Evolutionary conservation across 2,888 invertebrate species (phyloP).

Genomic region (Pristionchus fissidentatus): DNA sequence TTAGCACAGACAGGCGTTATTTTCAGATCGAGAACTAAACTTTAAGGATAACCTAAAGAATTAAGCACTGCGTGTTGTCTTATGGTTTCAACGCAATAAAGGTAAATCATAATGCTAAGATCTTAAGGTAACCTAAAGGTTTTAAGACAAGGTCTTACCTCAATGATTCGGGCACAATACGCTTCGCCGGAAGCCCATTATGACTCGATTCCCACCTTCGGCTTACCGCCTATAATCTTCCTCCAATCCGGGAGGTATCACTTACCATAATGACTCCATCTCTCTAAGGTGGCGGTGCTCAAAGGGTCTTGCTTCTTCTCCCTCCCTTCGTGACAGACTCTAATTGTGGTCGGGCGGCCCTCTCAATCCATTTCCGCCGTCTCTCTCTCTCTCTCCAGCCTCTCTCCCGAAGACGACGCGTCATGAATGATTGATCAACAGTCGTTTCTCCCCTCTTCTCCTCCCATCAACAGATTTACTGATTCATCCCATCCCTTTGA

Average conservation of each 20-base stretch:
- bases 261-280: background rate
- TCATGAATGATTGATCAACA: conserved; percentile 10
- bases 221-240: background rate
- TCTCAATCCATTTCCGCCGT: conserved; percentile 25
- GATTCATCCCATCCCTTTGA: background rate
- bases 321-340: conserved; percentile 26
- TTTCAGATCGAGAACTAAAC: no score
- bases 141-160: background rate
- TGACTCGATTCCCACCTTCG: no score
- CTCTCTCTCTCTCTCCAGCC: conserved; percentile 15
- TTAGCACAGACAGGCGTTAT: background rate
- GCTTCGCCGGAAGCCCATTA: no score
- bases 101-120: no score
- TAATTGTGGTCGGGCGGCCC: conserved; percentile 24
- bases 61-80: no score
- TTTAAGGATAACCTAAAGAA: no score
- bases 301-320: background rate
- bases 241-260: background rate
- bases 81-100: no score
- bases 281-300: background rate
- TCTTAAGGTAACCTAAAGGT: background rate
- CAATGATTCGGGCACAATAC: no score
- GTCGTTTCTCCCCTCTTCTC: background rate
- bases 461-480: background rate
- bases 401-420: conserved; percentile 13